Percentiles rank a stretch among this genome's conserved stretches.
Evolutionary conservation across 2,888 invertebrate genomes (phyloP).

Genomic region (Erannis defoliaria): DNA sequence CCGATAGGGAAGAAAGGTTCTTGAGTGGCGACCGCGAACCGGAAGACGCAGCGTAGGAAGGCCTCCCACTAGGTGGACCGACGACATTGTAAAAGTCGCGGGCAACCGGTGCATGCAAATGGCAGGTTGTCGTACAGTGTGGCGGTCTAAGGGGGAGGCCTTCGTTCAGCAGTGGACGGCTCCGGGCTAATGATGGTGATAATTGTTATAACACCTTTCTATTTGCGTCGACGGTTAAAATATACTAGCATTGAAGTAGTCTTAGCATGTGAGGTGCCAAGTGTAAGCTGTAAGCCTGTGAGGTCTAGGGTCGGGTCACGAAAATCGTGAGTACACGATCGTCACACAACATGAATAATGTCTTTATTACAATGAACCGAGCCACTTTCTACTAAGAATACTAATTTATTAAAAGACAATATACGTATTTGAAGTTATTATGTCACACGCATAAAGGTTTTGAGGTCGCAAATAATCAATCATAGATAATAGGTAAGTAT

Average conservation of each 20-base stretch:
- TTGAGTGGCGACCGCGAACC: no score
- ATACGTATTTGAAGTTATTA: conserved; percentile 37
- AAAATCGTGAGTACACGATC: conserved; percentile 62
- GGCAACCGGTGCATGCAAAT: no score
- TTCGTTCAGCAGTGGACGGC: no score
- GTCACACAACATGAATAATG: conserved; percentile 57
- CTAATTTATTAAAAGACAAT: conserved; percentile 44
- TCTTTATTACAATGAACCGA: conserved; percentile 56
- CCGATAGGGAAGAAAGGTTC: no score
- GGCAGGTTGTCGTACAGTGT: no score
- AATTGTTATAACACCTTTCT: no score
- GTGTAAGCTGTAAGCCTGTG: conserved; percentile 27
- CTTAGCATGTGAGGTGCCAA: conserved; percentile 33
- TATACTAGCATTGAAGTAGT: background rate
- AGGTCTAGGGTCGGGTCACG: conserved; percentile 57
- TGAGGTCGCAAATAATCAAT: conserved; percentile 25
- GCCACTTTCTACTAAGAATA: conserved; percentile 42
- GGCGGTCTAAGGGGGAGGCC: no score
- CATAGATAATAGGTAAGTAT: conserved; percentile 9
- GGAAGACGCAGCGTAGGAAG: no score
- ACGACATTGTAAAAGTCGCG: no score
- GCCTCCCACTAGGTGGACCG: no score
- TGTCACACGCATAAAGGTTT: conserved; percentile 24
- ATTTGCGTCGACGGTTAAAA: no score
- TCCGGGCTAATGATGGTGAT: no score